These are phyloP conservation scores for Ectropis grisescens DNA, from an alignment of 1,140 invertebrate genomes.

Conservation along the genomic window DNA sequence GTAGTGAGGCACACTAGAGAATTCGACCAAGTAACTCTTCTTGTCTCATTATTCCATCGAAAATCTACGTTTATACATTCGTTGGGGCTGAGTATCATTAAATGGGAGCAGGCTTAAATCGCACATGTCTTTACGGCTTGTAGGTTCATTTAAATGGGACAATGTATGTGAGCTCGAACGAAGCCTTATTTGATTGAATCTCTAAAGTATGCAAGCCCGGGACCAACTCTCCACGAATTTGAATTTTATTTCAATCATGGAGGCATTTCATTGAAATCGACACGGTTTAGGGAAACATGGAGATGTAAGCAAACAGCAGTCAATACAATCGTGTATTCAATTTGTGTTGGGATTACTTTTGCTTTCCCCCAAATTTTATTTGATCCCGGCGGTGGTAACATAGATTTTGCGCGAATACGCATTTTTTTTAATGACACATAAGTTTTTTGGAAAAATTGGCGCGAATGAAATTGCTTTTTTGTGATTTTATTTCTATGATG, in stretches of 20 bases:
- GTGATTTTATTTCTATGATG: no score
- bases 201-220: conserved; percentile 9
- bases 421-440: no score
- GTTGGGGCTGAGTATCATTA: no score
- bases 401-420: conserved; percentile 5
- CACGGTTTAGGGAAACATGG: conserved; percentile 31
- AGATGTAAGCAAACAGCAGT: conserved; percentile 40
- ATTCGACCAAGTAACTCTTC: no score
- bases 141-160: conserved; percentile 41
- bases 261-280: conserved; percentile 46
- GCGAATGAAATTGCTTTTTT: no score
- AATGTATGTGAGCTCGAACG: conserved; percentile 20
- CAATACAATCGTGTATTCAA: conserved; percentile 50
- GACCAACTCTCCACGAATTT: conserved; percentile 35
- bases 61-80: no score
- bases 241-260: conserved; percentile 46
- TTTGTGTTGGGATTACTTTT: conserved; percentile 41
- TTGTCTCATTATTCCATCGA: no score
- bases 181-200: conserved; percentile 52
- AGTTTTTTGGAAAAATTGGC: no score
- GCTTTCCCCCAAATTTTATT: conserved; percentile 17
- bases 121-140: background rate
- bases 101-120: no score
- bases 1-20: no score
- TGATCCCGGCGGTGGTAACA: conserved; percentile 7